Percentiles rank a stretch among this genome's conserved stretches.
phyloP scores from a whole-genome alignment of 2,113 vertebrate genomes.

The Urocitellus parryii region DNA sequence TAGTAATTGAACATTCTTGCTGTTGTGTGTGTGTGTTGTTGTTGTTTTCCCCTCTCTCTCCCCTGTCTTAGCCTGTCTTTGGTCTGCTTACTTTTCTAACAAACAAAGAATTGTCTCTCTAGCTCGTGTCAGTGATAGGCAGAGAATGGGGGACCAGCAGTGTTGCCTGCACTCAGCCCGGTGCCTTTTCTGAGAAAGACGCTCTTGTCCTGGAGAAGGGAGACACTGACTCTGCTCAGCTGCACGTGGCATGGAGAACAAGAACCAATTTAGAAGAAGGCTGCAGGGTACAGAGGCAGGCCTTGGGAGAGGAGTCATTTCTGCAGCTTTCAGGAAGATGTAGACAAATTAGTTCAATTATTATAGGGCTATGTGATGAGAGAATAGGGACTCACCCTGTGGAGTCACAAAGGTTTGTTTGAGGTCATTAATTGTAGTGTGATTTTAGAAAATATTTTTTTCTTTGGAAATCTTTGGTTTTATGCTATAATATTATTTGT shows the following conservation, averaged over 20 bases:
- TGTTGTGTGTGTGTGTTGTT: neutral
- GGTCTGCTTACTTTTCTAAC: neutral
- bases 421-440: neutral
- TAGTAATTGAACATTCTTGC: neutral
- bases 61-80: neutral
- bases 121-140: neutral
- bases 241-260: neutral
- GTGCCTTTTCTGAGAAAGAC: conserved; percentile 8
- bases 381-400: neutral
- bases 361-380: neutral
- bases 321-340: neutral
- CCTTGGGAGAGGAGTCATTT: neutral
- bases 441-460: conserved; percentile 45
- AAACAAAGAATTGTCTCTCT: neutral
- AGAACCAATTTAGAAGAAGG: conserved; percentile 26
- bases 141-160: neutral
- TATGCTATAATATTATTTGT: neutral
- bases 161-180: neutral
- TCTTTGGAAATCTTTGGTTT: conserved; percentile 34
- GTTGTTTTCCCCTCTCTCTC: neutral
- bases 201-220: neutral
- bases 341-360: neutral
- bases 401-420: neutral
- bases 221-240: neutral
- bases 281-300: neutral